Conservation (phyloP, 2,888 invertebrate genomes). For the Silvanus unidentatus region DNA sequence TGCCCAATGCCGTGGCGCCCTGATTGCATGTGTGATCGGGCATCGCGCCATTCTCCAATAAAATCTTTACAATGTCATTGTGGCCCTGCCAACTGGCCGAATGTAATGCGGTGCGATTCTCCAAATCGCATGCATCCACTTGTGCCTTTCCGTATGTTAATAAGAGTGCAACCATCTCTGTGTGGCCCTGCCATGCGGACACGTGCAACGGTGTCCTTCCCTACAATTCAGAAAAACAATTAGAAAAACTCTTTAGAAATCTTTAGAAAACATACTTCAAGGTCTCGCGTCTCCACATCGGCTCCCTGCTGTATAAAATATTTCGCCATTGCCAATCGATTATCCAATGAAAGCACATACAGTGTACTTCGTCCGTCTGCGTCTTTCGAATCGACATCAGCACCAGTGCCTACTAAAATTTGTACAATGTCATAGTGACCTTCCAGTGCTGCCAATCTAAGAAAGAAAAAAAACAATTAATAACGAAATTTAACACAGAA, state of each 20-base stretch:
- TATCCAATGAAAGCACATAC: conserved; percentile 86
- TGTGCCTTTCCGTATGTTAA: conserved; percentile 72
- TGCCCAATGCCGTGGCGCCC: conserved; percentile 90
- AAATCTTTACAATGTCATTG: conserved; percentile 70
- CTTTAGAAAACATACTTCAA: too few relatives aligned
- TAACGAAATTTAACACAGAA: not conserved
- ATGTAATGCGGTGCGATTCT: conserved; percentile 84
- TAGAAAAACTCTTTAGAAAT: not conserved
- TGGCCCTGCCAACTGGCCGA: conserved; percentile 97
- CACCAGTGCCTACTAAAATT: conserved; percentile 64
- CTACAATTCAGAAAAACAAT: conserved; percentile 38
- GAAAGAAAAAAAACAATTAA: conserved; percentile 10
- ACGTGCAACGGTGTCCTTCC: conserved; percentile 87
- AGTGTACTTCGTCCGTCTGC: conserved; percentile 88
- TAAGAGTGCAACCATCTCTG: conserved; percentile 83
- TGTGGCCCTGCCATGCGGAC: conserved; percentile 90
- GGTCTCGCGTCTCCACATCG: conserved; percentile 80
- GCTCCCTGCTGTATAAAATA: conserved; percentile 75
- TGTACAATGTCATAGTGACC: conserved; percentile 77
- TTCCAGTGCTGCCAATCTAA: conserved; percentile 71
- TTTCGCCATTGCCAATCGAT: conserved; percentile 76
- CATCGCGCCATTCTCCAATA: conserved; percentile 73
- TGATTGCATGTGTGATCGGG: conserved; percentile 91
- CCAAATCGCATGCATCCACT: conserved; percentile 83
- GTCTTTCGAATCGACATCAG: conserved; percentile 83